phyloP scores from a whole-genome alignment of 1,140 invertebrate species.

The Ephestia elutella region DNA sequence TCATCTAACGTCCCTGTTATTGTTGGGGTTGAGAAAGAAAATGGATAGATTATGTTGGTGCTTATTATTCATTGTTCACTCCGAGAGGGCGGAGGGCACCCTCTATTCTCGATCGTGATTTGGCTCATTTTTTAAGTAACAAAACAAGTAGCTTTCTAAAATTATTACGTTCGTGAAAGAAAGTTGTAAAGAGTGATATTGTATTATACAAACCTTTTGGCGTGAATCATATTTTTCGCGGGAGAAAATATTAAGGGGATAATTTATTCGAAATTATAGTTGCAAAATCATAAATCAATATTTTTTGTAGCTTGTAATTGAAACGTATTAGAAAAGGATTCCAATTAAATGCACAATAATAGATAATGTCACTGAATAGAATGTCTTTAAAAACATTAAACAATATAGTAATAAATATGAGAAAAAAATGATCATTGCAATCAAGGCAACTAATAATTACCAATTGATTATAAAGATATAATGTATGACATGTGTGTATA shows the following conservation, averaged over 20 bases:
- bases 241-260: no score
- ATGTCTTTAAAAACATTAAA: no score
- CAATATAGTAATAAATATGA: no score
- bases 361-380: no score
- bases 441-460: no score
- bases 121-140: conserved; percentile 66
- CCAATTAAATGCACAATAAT: no score
- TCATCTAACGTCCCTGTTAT: conserved; percentile 44
- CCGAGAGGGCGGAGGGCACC: conserved; percentile 29
- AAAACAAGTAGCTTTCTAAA: conserved; percentile 43
- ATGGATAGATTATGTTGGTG: conserved; percentile 60
- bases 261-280: conserved; percentile 2
- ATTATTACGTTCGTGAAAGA: conserved; percentile 28
- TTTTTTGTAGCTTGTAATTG: no score
- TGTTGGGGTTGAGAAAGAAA: conserved; percentile 54
- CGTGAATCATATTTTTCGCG: conserved; percentile 11
- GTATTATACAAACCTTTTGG: conserved; percentile 25
- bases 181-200: conserved; percentile 28
- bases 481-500: no score
- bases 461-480: no score
- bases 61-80: conserved; percentile 68
- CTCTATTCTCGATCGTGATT: conserved; percentile 57
- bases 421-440: no score
- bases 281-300: not conserved
- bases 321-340: no score